phyloP scores from a whole-genome alignment of 2,888 invertebrate species.

The Camptogramma bilineatum region DNA sequence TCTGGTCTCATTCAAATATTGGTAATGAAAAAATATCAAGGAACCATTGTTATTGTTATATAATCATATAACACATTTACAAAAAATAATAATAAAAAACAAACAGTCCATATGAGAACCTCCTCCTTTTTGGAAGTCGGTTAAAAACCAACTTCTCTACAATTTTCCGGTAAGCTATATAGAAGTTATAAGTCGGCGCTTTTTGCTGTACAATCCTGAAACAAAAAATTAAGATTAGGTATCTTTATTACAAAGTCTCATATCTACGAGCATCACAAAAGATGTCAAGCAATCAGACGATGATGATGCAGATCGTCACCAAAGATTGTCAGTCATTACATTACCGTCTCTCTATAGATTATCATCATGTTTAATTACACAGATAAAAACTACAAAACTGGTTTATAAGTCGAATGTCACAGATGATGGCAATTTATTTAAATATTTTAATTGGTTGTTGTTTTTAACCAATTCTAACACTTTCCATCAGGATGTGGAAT shows the following conservation, averaged over 20 bases:
- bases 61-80: too few species aligned
- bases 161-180: too few species aligned
- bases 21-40: too few species aligned
- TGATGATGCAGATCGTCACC: conserved; percentile 64
- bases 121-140: too few species aligned
- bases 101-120: too few species aligned
- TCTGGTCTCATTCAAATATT: too few species aligned
- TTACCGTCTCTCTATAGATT: conserved; percentile 40
- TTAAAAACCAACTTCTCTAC: too few species aligned
- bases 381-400: conserved; percentile 20
- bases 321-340: conserved; percentile 67
- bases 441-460: conserved; percentile 24
- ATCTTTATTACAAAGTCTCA: neutral
- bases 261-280: conserved; percentile 1
- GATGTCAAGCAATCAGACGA: conserved; percentile 59
- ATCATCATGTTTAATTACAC: conserved; percentile 20
- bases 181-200: neutral
- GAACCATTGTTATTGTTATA: too few species aligned
- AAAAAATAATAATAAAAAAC: too few species aligned
- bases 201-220: neutral
- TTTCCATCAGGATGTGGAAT: conserved; percentile 17
- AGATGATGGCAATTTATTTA: conserved; percentile 26
- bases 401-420: conserved; percentile 33
- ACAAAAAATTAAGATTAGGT: conserved; percentile 14
- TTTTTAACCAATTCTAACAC: conserved; percentile 7